Evolutionary conservation across 2,113 vertebrate genomes (phyloP), one percentile per base, ranked within the genome.

Genomic region (Vulpes lagopus): DNA sequence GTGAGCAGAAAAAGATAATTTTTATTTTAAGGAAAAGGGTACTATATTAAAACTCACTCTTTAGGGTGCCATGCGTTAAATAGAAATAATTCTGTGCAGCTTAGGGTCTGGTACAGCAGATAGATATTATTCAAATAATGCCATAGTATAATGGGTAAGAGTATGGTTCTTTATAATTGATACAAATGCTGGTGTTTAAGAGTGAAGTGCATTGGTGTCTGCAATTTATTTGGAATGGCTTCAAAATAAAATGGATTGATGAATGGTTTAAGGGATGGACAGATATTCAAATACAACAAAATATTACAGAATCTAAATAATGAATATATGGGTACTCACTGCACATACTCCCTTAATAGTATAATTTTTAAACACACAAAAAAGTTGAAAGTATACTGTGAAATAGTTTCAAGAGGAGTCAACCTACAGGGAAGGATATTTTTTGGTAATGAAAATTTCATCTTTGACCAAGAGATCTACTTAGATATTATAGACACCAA

Each of bases 161-260:
- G 9, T 84, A 35, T 3, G 19, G 51, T 71, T 96, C 60, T 85
- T 25, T 55, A 19, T 57, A 94, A 95, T 67, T 83, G 19, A 91
- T 30, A 64, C 23, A 57, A 89, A 95, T 32, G 43, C 11, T 60
- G 5, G 10, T 92, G 73, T 71, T 81, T 92, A 86, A 78, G 60
- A 22, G 16, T 69, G 19, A 89, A 49, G 64, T 30, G 2, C 88
- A 67, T 11, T 79, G 51, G 92, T 30, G 3, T 16, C 59, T 96
- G 59, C 57, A 95, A 96, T 6, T 64, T 93, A 83, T 85, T 94
- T 62, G 60, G 11, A 94, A 94, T 84, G 67, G 27, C 38, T 94
- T 93, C 49, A 55, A 94, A 92, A 74, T 83, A 89, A 92, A 22
- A 67, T 59, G 10, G 49, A 73, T 8, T 92, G 38, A 90, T 86